Base-by-base conservation (phyloP, 2,888 invertebrate genomes). In the Dolomedes plantarius region DNA sequence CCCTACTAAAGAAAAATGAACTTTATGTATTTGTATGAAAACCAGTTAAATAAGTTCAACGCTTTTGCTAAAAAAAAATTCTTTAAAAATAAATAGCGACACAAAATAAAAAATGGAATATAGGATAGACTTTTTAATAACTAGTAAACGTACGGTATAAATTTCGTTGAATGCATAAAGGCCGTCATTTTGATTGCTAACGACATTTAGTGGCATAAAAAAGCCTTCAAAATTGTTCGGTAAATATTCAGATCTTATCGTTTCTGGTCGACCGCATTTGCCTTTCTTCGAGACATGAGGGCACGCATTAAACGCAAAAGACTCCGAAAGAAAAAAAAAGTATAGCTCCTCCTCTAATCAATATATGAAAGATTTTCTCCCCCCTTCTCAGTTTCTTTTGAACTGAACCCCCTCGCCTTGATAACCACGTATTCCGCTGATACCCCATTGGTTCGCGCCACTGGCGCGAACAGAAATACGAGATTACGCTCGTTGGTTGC, bases 391-490 rank as follows among this genome's bases (percentile, higher is more conserved):
- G 62, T 50, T 32, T 6, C 50, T 56, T 56, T 56, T 46, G 19
- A 56, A 56, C 7, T 56, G 23, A 69, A 29, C 39, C 31, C 36
- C 46, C 65, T 50, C 65, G 77, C 46, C 77, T 65, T 73, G 83
- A 83, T 83, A 83, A 72, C 75, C 77, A 83, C 83, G 83, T 83
- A 76, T 76, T 83, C 73, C 71, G 62, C 83, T 83, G 83, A 83
- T 83, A 83, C 72, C 83, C 83, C 62, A 82, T 77, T 83, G 83
- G 83, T 23, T 50, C 83, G 83, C 76, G 46, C 50, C 83, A 68
- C 11, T 73, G 83, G 67, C 41, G 83, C 83, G 83, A 72, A 77
- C 72, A 76, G 75, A 82, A 83, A 83, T 76, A 76, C 77, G 72
- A 83, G 83, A 77, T 83, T 83, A 83, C 72, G 67, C 77, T 76